Evolutionary conservation across 2,797 vertebrate species (phyloP).

Genomic region (Pseudocheirus occidentalis): DNA sequence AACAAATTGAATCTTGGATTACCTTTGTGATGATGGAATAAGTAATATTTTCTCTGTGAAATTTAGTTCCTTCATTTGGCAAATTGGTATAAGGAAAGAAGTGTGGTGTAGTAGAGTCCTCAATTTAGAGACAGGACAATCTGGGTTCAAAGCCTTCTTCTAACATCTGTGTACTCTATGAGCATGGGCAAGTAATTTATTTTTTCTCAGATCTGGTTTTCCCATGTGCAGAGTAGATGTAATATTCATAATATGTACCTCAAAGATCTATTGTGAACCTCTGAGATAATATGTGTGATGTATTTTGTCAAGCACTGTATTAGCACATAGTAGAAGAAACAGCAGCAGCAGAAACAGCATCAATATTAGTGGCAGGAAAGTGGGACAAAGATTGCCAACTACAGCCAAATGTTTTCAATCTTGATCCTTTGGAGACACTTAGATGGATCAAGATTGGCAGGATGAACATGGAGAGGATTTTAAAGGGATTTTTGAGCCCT

Average conservation of each 20-base stretch:
- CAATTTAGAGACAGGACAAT: background rate
- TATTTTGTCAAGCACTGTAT: background rate
- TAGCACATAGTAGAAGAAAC: background rate
- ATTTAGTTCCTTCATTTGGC: background rate
- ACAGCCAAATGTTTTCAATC: background rate
- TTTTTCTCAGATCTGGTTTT: background rate
- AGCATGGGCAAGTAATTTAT: background rate
- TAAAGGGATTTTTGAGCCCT: background rate
- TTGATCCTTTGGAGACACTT: background rate
- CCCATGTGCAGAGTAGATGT: background rate
- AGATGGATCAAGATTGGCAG: background rate
- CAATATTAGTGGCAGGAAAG: background rate
- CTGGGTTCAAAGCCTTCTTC: background rate
- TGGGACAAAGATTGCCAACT: background rate
- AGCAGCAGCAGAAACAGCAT: background rate
- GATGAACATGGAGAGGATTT: background rate
- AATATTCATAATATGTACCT: background rate
- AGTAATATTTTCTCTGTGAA: background rate
- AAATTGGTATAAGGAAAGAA: background rate
- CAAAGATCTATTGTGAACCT: background rate
- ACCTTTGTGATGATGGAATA: background rate
- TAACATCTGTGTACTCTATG: background rate
- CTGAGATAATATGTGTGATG: background rate
- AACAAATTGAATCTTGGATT: background rate
- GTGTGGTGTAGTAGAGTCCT: background rate